Conservation (phyloP, 2,113 vertebrate species). For the Morphnarchus princeps region DNA sequence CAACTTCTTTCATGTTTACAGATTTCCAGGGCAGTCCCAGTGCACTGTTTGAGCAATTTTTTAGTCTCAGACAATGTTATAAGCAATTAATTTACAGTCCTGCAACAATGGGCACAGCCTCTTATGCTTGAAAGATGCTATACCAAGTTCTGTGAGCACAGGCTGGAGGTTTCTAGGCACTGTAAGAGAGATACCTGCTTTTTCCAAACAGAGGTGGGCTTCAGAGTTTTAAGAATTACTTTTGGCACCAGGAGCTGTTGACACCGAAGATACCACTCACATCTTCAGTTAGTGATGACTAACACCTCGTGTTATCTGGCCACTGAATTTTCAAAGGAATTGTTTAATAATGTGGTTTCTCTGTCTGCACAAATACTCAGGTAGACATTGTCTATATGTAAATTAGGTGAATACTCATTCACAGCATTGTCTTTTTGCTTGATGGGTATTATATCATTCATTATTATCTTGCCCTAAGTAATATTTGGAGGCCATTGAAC, state of each 20-base stretch:
- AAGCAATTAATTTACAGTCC: neutral
- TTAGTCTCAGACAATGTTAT: neutral
- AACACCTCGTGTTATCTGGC: neutral
- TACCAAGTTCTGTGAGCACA: neutral
- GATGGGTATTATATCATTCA: neutral
- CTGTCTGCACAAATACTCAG: neutral
- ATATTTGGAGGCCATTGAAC: neutral
- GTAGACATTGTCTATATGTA: neutral
- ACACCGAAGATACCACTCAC: neutral
- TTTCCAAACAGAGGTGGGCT: neutral
- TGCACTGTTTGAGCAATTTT: neutral
- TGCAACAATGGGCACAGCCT: neutral
- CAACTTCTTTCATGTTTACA: neutral
- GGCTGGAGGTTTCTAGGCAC: neutral
- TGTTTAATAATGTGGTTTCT: neutral
- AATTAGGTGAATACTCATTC: neutral
- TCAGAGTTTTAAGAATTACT: neutral
- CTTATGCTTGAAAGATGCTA: neutral
- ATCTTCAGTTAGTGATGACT: neutral
- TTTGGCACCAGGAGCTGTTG: neutral
- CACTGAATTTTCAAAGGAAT: neutral
- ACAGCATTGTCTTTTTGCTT: neutral
- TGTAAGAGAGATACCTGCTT: neutral
- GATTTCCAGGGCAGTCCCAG: neutral
- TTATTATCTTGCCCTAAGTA: neutral